phyloP scores from a whole-genome alignment of 2,113 vertebrate genomes.

The Hemiprocne comata region DNA sequence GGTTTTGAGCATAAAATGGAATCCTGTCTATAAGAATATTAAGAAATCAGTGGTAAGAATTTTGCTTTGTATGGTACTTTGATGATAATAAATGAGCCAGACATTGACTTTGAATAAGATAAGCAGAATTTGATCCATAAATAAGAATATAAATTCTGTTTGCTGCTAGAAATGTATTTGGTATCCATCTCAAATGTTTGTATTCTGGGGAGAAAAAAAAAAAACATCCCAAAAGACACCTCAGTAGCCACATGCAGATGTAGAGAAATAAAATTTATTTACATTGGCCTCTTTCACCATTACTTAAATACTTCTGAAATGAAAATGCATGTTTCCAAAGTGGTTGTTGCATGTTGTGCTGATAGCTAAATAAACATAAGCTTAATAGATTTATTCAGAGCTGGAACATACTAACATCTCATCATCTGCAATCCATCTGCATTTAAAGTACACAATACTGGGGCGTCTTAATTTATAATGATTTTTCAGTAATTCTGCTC shows the following conservation, averaged over 20 bases:
- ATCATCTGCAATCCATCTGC: background rate
- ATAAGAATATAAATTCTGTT: background rate
- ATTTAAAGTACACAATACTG: background rate
- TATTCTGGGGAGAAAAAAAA: background rate
- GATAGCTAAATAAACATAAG: background rate
- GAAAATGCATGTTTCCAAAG: background rate
- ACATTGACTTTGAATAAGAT: background rate
- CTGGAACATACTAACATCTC: background rate
- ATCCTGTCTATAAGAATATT: slow-evolving; percentile 94
- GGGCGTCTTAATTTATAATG: background rate
- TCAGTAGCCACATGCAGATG: background rate
- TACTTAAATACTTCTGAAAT: background rate
- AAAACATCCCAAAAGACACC: rapidly evolving
- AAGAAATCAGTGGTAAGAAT: slow-evolving; percentile 95
- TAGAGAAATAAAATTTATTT: background rate
- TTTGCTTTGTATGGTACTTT: background rate
- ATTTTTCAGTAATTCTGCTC: background rate
- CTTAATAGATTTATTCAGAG: background rate
- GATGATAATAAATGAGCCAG: background rate
- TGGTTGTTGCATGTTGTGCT: background rate
- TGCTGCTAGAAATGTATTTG: background rate
- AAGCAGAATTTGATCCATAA: background rate
- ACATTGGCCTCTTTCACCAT: background rate
- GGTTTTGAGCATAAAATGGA: slow-evolving; percentile 98
- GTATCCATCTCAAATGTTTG: background rate